Conservation (phyloP, 2,797 vertebrate species). For the Cygnus olor region DNA sequence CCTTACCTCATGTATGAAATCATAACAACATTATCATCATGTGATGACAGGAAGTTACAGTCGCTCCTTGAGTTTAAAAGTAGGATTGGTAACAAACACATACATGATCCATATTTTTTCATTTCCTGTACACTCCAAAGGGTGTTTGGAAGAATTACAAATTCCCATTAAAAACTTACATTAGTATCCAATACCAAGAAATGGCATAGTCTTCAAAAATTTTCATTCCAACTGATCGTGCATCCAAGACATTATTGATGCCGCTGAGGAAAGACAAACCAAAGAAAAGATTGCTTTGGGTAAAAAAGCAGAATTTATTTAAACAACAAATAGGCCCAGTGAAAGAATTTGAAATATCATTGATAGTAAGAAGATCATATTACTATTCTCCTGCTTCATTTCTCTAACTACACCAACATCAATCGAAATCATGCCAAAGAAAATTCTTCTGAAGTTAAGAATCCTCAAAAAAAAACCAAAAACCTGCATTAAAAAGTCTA, state of each 20-base stretch:
- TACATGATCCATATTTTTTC: not conserved
- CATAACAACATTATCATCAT: not conserved
- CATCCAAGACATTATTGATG: conserved; percentile 87
- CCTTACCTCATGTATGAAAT: not conserved
- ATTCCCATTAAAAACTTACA: conserved; percentile 81
- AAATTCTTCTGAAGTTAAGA: not conserved
- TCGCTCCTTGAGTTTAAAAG: not conserved
- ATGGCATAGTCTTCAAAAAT: conserved; percentile 95
- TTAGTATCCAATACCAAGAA: conserved; percentile 96
- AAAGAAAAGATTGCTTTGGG: conserved; percentile 29
- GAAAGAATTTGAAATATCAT: not conserved
- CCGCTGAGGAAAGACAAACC: conserved; percentile 79
- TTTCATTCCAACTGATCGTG: conserved; percentile 89
- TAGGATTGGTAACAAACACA: not conserved
- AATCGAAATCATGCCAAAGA: not conserved
- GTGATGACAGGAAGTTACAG: not conserved
- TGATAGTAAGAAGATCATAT: not conserved
- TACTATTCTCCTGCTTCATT: not conserved
- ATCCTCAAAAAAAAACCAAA: not conserved
- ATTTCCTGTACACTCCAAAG: not conserved
- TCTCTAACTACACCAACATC: not conserved
- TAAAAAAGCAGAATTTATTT: not conserved
- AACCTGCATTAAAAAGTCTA: not conserved
- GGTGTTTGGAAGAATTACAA: not conserved
- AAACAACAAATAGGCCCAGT: not conserved